Percentiles rank a stretch among this genome's conserved stretches.
Evolutionary conservation across 2,797 vertebrate species (phyloP).

Genomic region (Schizopygopsis pylzovi): DNA sequence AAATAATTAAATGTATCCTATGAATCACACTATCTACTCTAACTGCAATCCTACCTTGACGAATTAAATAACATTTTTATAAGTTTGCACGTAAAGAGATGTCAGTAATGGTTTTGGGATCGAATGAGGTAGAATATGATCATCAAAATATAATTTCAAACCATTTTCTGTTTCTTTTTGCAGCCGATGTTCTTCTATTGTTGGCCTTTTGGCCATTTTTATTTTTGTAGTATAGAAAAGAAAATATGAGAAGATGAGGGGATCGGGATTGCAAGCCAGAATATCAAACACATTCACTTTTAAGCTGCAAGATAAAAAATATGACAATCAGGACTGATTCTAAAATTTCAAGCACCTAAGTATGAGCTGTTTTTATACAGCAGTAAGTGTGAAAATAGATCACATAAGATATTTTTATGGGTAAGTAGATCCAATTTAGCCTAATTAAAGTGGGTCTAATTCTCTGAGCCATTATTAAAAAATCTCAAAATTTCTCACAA

Average conservation of each 20-base stretch:
- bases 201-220: background rate
- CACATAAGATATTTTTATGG: background rate
- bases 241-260: background rate
- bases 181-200: background rate
- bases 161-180: background rate
- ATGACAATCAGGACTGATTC: background rate
- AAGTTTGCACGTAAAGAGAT: background rate
- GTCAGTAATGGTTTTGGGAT: background rate
- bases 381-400: background rate
- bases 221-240: background rate
- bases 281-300: slow-evolving; percentile 1
- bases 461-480: background rate
- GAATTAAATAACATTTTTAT: background rate
- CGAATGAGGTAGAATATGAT: background rate
- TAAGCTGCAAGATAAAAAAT: background rate
- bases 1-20: background rate
- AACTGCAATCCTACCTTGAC: no score
- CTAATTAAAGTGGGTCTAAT: background rate
- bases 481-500: background rate
- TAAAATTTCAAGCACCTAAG: background rate
- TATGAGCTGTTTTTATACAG: background rate
- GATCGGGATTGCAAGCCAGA: background rate
- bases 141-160: background rate
- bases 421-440: background rate
- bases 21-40: background rate